phyloP scores from a whole-genome alignment of 2,113 vertebrate species.

The Saccopteryx bilineata region DNA sequence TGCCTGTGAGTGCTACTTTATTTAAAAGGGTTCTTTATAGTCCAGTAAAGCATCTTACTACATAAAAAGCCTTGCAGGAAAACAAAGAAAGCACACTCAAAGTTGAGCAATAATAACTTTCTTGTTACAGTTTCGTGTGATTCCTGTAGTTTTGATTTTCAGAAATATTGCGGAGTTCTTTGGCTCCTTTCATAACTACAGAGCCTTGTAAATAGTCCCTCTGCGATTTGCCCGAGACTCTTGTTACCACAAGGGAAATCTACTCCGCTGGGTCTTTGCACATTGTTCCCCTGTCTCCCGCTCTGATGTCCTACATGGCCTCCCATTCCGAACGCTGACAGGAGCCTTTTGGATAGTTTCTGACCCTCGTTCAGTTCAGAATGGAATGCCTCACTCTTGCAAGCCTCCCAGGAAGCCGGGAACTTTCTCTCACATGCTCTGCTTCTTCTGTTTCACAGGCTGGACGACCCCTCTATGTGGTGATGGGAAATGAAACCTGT shows the following conservation, averaged over 20 bases:
- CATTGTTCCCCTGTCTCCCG: background rate
- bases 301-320: background rate
- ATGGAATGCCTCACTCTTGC: background rate
- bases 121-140: slow-evolving; percentile 63
- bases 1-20: slow-evolving; percentile 53
- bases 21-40: slow-evolving; percentile 26
- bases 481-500: slow-evolving; percentile 86
- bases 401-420: background rate
- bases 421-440: slow-evolving; percentile 40
- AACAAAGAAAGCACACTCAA: slow-evolving; percentile 52
- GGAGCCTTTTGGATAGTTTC: background rate
- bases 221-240: background rate
- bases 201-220: slow-evolving; percentile 25
- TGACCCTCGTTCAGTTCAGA: background rate
- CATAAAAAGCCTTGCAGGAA: slow-evolving; percentile 41
- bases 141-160: slow-evolving; percentile 66
- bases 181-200: slow-evolving; percentile 8
- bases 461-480: slow-evolving; percentile 91
- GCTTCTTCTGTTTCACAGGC: slow-evolving; percentile 87
- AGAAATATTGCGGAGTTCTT: slow-evolving; percentile 42
- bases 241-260: background rate
- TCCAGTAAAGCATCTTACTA: slow-evolving; percentile 33
- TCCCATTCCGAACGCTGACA: background rate
- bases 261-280: background rate
- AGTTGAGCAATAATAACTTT: slow-evolving; percentile 55